Percentiles rank a stretch among this genome's conserved stretches.
Conservation (phyloP, 2,113 vertebrate species). For the Solea solea region DNA sequence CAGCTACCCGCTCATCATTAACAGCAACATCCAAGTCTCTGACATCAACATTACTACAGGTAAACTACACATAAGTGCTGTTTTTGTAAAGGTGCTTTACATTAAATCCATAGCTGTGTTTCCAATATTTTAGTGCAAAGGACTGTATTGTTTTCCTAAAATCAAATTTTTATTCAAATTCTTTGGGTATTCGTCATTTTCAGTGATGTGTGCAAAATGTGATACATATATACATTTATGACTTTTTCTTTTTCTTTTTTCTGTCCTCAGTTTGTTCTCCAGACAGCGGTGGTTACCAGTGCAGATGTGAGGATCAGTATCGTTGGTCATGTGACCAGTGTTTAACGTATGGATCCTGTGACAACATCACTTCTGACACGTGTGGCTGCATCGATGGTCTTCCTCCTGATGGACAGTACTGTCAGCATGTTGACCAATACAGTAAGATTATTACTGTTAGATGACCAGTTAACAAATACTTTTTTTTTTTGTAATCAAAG, state of each 20-base stretch:
- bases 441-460: slow-evolving; percentile 38
- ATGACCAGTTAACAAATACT: too few species aligned
- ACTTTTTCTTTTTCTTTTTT: background rate
- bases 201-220: too few species aligned
- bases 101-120: background rate
- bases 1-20: slow-evolving; percentile 24
- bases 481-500: too few species aligned
- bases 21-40: slow-evolving; percentile 26
- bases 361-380: slow-evolving; percentile 30
- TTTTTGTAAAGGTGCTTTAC: background rate
- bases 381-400: slow-evolving; percentile 58
- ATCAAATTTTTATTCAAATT: too few species aligned
- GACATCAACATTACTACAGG: slow-evolving; percentile 2
- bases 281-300: slow-evolving; percentile 37
- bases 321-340: slow-evolving; percentile 22
- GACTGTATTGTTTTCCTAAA: too few species aligned
- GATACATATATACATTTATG: background rate
- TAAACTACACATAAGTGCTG: background rate
- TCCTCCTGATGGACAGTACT: slow-evolving; percentile 35
- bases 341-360: slow-evolving; percentile 33
- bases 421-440: slow-evolving; percentile 9
- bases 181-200: too few species aligned
- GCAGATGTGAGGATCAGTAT: slow-evolving; percentile 59
- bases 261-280: slow-evolving; percentile 48
- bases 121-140: too few species aligned